Base-by-base conservation (phyloP, 35 echinoderm and acorn worm species). In the Patiria miniata region DNA sequence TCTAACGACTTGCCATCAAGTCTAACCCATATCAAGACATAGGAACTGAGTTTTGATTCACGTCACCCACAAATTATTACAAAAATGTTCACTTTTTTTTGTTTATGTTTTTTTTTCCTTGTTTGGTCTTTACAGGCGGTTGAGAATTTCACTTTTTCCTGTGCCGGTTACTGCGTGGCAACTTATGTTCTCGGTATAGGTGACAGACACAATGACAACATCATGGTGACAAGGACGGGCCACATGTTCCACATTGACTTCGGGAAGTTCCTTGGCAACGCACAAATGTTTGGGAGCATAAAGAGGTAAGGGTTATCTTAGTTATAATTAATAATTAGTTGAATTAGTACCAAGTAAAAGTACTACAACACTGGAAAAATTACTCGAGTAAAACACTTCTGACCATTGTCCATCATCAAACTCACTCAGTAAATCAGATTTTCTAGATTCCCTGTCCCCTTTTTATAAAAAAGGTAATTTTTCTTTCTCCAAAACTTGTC, bases 231-330 rank as follows among this genome's bases (percentile, higher is more conserved):
- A 0, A 94, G 91, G 83, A 94, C 95, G 2, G 95, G 95, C 77
- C 95, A 98, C 82, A 98, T 93, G 92, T 98, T 98, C 39, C 95
- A 98, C 82, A 89, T 98, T 1, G 95, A 98, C 86, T 98, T 98
- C 40, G 92, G 92, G 39, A 98, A 94, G 40, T 98, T 98, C 58
- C 92, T 98, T 42, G 95, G 95, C 18, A 98, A 98, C 56, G 89
- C 92, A 36, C 95, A 98, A 81, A 98, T 98, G 95, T 98, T 98
- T 87, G 95, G 95, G 32, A 98, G 86, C 51, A 89, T 98, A 40
- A 98, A 98, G 77, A 94, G 95, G 95, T 98, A 86, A 36, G 73
- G 23, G 23, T 47, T n/a, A n/a, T n/a, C n/a, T n/a, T n/a, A n/a
- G n/a, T n/a, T n/a, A n/a, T n/a, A n/a, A n/a, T n/a, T n/a, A n/a